A percentile compares a stretch with the other conserved stretches of the same genome.
Evolutionary conservation across 2,888 invertebrate species (phyloP).

Genomic region (Pseudococcus viburni): DNA sequence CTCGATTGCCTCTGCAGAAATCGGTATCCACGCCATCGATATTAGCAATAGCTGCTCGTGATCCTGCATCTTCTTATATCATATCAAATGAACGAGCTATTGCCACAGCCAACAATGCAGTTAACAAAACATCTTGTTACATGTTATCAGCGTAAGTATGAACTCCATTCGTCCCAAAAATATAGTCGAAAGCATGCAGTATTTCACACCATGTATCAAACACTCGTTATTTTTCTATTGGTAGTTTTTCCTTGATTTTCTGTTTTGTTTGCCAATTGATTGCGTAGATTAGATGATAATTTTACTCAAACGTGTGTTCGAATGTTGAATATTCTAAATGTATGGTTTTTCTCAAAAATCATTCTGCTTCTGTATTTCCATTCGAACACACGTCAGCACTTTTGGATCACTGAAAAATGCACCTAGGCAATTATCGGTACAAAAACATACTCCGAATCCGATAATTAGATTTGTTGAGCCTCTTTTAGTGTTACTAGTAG

Average conservation of each 20-base stretch:
- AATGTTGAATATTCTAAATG: background rate
- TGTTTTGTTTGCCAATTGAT: background rate
- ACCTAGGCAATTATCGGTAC: background rate
- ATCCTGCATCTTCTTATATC: conserved; percentile 27
- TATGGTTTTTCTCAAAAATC: background rate
- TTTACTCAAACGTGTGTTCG: background rate
- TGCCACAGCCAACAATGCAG: conserved; percentile 63
- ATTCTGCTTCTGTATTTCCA: background rate
- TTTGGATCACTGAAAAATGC: background rate
- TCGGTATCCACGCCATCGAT: conserved; percentile 93
- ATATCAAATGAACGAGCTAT: conserved; percentile 65
- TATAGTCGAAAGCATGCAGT: conserved; percentile 8
- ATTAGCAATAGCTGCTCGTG: conserved; percentile 74
- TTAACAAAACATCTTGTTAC: conserved; percentile 52
- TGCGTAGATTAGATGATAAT: background rate
- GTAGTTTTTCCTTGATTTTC: conserved; percentile 22
- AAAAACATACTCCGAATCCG: background rate
- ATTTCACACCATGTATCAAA: conserved; percentile 42
- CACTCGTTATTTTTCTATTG: conserved; percentile 17
- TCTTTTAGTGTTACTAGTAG: conserved; percentile 16
- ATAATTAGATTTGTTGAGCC: background rate
- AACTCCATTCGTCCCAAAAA: background rate
- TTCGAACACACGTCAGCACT: conserved; percentile 1
- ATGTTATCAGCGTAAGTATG: conserved; percentile 49
- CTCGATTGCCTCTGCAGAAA: conserved; percentile 87